phyloP scores from a whole-genome alignment of 1,140 invertebrate genomes.

The Bombus vancouverensis region DNA sequence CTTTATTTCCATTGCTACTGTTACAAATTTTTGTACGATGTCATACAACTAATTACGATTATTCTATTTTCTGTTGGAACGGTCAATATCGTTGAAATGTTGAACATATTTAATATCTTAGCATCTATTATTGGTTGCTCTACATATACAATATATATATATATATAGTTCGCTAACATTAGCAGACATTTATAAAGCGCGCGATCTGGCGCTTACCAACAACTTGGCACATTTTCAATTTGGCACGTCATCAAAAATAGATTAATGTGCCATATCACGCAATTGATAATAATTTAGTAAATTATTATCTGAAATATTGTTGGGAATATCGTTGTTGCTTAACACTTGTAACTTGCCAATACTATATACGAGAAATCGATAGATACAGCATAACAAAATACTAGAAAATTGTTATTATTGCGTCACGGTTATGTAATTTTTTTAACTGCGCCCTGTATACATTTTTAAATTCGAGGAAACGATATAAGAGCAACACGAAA shows the following conservation, averaged over 20 bases:
- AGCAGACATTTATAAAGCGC: constrained; percentile 14
- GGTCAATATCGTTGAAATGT: not conserved
- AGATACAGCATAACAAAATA: too few species aligned
- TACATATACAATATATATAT: not conserved
- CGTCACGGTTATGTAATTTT: not conserved
- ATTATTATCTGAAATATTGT: not conserved
- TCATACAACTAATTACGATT: not conserved
- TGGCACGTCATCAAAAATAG: constrained; percentile 28
- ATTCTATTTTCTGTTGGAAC: not conserved
- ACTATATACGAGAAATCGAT: too few species aligned
- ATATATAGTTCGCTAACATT: constrained; percentile 37
- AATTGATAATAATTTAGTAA: constrained; percentile 9
- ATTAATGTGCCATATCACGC: not conserved
- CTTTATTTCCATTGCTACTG: not conserved
- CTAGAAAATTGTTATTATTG: not conserved
- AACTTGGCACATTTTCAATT: constrained; percentile 46
- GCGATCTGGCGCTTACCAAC: constrained; percentile 2
- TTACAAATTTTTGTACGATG: too few species aligned
- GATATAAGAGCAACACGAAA: not conserved
- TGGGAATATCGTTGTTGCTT: too few species aligned
- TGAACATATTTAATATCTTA: not conserved
- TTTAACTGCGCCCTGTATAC: not conserved
- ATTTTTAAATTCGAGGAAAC: not conserved
- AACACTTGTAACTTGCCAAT: not conserved
- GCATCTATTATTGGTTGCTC: not conserved